Evolutionary conservation across 2,888 invertebrate genomes (phyloP).

Genomic region (Cantharis lateralis): DNA sequence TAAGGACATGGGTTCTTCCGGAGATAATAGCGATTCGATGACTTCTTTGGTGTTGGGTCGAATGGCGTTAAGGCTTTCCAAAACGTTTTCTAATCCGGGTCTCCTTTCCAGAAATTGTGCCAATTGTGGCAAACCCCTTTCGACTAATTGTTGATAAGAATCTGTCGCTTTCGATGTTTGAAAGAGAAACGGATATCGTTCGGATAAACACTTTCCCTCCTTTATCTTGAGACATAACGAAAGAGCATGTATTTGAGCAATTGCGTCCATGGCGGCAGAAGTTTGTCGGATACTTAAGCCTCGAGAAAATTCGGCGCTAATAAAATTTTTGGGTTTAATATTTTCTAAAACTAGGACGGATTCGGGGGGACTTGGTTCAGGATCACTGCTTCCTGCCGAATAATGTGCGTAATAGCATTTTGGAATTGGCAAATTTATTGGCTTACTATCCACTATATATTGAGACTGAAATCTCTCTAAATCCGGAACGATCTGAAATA

Average conservation of each 20-base stretch:
- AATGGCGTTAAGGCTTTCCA: conserved; percentile 63
- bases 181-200: conserved; percentile 71
- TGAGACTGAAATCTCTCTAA: conserved; percentile 65
- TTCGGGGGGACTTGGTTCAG: conserved; percentile 60
- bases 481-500: conserved; percentile 69
- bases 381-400: conserved; percentile 56
- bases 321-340: conserved; percentile 68
- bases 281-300: conserved; percentile 70
- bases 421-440: conserved; percentile 68
- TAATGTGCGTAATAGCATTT: conserved; percentile 71
- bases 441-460: conserved; percentile 52
- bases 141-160: conserved; percentile 78
- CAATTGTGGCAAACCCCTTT: conserved; percentile 76
- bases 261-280: conserved; percentile 70
- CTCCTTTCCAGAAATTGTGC: conserved; percentile 72
- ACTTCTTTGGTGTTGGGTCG: conserved; percentile 72
- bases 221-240: conserved; percentile 68
- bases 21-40: conserved; percentile 71
- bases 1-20: conserved; percentile 73
- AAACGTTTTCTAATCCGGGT: conserved; percentile 65
- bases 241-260: conserved; percentile 74
- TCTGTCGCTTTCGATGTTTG: conserved; percentile 79
- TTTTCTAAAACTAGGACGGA: conserved; percentile 77
- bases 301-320: conserved; percentile 69
- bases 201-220: conserved; percentile 58